Evolutionary conservation across 2,888 invertebrate species (phyloP), one percentile per base, ranked within the genome.

Genomic region (Caenorhabditis afra): DNA sequence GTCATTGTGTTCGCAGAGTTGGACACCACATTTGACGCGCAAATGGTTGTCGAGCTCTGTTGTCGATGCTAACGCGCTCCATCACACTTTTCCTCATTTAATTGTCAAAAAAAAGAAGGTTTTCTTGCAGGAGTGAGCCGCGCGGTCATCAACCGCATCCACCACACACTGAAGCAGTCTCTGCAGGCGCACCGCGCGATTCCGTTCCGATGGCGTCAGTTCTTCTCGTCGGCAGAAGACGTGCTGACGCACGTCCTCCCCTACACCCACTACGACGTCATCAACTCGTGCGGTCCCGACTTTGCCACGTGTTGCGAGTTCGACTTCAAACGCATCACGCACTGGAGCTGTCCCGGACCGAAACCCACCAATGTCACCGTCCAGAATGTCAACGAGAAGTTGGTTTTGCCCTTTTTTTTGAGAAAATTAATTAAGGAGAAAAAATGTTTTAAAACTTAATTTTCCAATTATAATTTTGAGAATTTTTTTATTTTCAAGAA

Each of bases 251-350:
- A 83, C 78, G 80, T 97, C 89, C 95, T 96, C 91, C 98, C 98
- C 0, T 97, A 96, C 90, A 96, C 96, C 90, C 95, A 97, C 75
- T 98, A 98, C 91, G 96, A 95, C 35, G 96, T 97, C 84, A 96
- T 96, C 89, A 95, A 96, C 90, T 95, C 96, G 0, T 98, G 97
- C 91, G 97, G 97, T 0, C 97, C 97, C 0, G 95, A 96, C 92
- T 95, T 95, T 0, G 94, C 94, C 62, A 90, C 29, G 14, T 92
- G 92, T 84, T 88, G 91, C 8, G 86, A 90, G 83, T 85, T 85
- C 61, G 85, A 85, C 58, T 85, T 83, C 53, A 83, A 83, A 35
- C 61, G 87, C 35, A 83, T 87, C 52, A 87, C 84, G 5, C 83
- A 86, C 57, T 87, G 83, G 85, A 50, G 49, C 3, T 86, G 87